phyloP scores from a whole-genome alignment of 53 echinoderm and acorn worm species.

The Mesocentrotus franciscanus region DNA sequence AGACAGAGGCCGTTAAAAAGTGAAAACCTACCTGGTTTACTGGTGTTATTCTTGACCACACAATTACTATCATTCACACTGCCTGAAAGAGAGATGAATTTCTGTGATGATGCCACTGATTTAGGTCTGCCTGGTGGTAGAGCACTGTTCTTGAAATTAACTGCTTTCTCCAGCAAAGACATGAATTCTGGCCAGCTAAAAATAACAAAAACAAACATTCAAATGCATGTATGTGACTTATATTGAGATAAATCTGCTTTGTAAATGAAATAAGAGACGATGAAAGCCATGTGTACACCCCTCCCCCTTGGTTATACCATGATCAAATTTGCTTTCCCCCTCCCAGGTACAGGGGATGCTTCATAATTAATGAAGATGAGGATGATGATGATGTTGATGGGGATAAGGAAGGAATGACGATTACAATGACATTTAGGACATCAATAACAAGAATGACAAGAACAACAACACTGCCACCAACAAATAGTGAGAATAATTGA shows the following conservation, averaged over 20 bases:
- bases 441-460: background rate
- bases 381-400: too few relatives aligned
- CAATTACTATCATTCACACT: slow-evolving; percentile 5
- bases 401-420: too few relatives aligned
- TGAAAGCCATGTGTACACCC: background rate
- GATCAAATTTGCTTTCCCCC: background rate
- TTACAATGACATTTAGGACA: too few relatives aligned
- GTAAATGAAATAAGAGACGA: background rate
- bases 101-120: slow-evolving; percentile 55
- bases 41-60: background rate
- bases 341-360: background rate
- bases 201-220: background rate
- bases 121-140: slow-evolving; percentile 28
- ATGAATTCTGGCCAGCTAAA: slow-evolving; percentile 91
- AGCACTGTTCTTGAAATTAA: slow-evolving; percentile 16
- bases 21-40: background rate
- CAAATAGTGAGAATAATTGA: background rate
- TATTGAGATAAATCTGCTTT: background rate
- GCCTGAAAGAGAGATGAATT: background rate
- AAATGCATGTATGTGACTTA: background rate
- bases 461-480: too few relatives aligned
- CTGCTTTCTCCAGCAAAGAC: slow-evolving; percentile 82
- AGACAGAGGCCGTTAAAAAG: too few relatives aligned
- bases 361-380: background rate
- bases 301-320: too few relatives aligned